phyloP scores from a whole-genome alignment of 23 tunicate species.

The Ciona savignyi region DNA sequence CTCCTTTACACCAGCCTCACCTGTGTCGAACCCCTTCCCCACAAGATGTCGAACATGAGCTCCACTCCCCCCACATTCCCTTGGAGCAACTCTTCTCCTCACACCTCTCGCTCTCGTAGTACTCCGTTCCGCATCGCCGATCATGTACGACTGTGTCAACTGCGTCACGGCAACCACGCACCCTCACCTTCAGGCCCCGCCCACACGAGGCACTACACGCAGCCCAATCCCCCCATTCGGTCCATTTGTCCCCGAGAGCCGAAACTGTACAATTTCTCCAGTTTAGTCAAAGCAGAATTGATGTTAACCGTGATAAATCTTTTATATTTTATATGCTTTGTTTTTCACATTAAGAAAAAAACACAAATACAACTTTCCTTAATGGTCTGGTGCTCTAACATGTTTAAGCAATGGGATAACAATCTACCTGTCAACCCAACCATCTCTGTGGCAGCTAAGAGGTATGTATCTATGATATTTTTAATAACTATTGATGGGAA shows the following conservation, averaged over 20 bases:
- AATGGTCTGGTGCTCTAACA: too few species aligned
- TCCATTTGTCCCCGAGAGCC: neutral
- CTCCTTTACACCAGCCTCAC: neutral
- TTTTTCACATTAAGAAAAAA: too few species aligned
- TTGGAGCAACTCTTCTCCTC: neutral
- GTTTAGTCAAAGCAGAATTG: too few species aligned
- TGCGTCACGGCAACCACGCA: neutral
- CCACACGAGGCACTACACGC: constrained; percentile 11
- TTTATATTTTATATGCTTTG: too few species aligned
- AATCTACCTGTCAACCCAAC: too few species aligned
- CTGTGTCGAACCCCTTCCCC: constrained; percentile 7
- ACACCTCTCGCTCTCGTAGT: constrained; percentile 1
- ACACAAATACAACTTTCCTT: too few species aligned
- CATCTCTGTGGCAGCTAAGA: too few species aligned
- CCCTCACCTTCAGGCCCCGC: neutral
- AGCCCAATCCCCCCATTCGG: neutral
- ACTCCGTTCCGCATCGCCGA: neutral
- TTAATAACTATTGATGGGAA: too few species aligned
- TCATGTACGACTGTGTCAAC: neutral
- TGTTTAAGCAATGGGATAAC: too few species aligned
- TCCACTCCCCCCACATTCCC: constrained; percentile 5
- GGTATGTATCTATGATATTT: too few species aligned
- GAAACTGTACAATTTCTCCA: neutral
- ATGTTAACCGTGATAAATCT: too few species aligned
- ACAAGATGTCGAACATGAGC: constrained; percentile 9